Conservation (phyloP, 1,140 invertebrate species). For the Bombus terrestris region DNA sequence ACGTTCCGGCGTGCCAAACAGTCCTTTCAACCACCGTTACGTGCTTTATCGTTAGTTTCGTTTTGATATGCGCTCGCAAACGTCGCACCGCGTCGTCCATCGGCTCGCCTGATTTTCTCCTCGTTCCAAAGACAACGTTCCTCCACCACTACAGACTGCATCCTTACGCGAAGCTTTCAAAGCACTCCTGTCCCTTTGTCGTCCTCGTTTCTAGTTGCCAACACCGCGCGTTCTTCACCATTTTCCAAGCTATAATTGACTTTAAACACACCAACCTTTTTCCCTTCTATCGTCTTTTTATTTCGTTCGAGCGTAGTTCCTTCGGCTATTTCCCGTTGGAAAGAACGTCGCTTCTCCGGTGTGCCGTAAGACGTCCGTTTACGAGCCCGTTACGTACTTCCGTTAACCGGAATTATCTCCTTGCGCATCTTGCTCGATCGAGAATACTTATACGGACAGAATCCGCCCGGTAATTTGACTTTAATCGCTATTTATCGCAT, state of each 20-base stretch:
- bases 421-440: neutral
- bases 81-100: too few relatives aligned
- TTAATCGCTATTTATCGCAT: slow-evolving; percentile 44
- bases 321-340: slow-evolving; percentile 1
- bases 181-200: neutral
- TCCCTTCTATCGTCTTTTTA: slow-evolving; percentile 5
- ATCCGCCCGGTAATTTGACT: slow-evolving; percentile 29
- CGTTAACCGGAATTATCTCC: slow-evolving; percentile 49
- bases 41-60: slow-evolving; percentile 27
- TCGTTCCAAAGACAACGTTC: too few relatives aligned
- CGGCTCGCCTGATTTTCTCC: too few relatives aligned
- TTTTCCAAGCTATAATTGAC: slow-evolving; percentile 22
- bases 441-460: slow-evolving; percentile 10
- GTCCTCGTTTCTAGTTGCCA: neutral
- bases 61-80: slow-evolving; percentile 11
- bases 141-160: too few relatives aligned
- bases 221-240: neutral
- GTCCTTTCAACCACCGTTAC: slow-evolving; percentile 10
- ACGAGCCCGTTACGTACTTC: slow-evolving; percentile 47
- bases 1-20: neutral
- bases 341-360: slow-evolving; percentile 7
- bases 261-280: slow-evolving; percentile 17
- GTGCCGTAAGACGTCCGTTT: slow-evolving; percentile 40
- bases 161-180: neutral
- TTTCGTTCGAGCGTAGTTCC: slow-evolving; percentile 22